These are phyloP conservation scores for Apotomis capreana DNA, from an alignment of 2,888 invertebrate genomes.

Conservation along the genomic window DNA sequence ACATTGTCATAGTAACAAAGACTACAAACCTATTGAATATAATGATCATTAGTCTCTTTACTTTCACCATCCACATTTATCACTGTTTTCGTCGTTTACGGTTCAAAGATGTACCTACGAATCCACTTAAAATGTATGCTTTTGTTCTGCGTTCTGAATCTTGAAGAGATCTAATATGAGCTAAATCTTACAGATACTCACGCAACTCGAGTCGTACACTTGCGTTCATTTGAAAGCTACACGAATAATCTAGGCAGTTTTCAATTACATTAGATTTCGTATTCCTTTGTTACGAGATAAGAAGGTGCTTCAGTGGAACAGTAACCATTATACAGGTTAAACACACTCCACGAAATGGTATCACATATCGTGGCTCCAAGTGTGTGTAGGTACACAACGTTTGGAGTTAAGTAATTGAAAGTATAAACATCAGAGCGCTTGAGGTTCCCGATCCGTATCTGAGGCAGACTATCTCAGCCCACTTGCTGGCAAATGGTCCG, in stretches of 20 bases:
- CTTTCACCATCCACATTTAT: too few species aligned
- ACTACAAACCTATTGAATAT: too few species aligned
- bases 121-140: not conserved
- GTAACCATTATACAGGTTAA: constrained; percentile 35
- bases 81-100: too few species aligned
- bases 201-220: not conserved
- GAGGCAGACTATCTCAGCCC: constrained; percentile 78
- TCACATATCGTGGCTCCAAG: constrained; percentile 37
- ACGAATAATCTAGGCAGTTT: constrained; percentile 23
- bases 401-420: constrained; percentile 68
- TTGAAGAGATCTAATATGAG: not conserved
- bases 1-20: too few species aligned
- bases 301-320: constrained; percentile 15
- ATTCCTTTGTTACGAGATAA: constrained; percentile 35
- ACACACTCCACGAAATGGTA: constrained; percentile 35
- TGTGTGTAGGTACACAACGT: constrained; percentile 41
- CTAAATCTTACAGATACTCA: not conserved
- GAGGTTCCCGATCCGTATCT: constrained; percentile 69
- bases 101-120: not conserved
- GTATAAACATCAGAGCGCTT: constrained; percentile 64
- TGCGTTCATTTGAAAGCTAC: constrained; percentile 9
- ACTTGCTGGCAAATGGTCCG: constrained; percentile 78
- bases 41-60: too few species aligned
- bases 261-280: constrained; percentile 31
- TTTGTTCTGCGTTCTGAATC: not conserved